Conservation (phyloP, 2,888 invertebrate genomes). For the Synanthedon tipuliformis region DNA sequence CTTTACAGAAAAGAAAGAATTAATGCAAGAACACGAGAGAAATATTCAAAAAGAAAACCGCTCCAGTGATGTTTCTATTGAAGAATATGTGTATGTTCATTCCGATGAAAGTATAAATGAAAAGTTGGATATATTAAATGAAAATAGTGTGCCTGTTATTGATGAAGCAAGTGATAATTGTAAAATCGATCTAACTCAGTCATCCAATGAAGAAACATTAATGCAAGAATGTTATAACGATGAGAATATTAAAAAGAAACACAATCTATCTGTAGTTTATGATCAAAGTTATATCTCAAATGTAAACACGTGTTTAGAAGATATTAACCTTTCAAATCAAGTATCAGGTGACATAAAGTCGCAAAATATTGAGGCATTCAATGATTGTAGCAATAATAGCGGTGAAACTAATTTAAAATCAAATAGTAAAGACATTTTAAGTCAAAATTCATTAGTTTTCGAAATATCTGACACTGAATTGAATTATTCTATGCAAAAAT, state of each 20-base stretch:
- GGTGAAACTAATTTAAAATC: conserved; percentile 5
- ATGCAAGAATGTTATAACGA: conserved; percentile 5
- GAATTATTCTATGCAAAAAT: conserved; percentile 69
- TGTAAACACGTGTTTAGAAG: not conserved
- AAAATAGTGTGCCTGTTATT: not conserved
- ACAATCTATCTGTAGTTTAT: conserved; percentile 48
- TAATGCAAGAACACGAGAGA: conserved; percentile 1
- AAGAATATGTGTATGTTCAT: conserved; percentile 31
- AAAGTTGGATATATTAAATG: conserved; percentile 1
- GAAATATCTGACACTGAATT: conserved; percentile 72
- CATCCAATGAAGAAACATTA: conserved; percentile 1
- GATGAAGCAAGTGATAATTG: conserved; percentile 3
- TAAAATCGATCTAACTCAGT: not conserved
- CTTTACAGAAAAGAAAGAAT: conserved; percentile 2
- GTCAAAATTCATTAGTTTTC: conserved; percentile 34
- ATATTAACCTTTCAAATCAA: not conserved
- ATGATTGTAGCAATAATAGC: conserved; percentile 4
- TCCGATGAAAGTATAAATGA: conserved; percentile 16
- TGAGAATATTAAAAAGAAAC: conserved; percentile 26
- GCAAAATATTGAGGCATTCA: not conserved
- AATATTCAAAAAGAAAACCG: conserved; percentile 1
- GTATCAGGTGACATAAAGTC: not conserved
- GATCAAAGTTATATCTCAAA: conserved; percentile 29
- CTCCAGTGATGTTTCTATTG: conserved; percentile 22
- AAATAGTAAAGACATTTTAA: conserved; percentile 9